Base-by-base conservation (phyloP, 2,113 vertebrate species). In the Ivindomyrus marchei region DNA sequence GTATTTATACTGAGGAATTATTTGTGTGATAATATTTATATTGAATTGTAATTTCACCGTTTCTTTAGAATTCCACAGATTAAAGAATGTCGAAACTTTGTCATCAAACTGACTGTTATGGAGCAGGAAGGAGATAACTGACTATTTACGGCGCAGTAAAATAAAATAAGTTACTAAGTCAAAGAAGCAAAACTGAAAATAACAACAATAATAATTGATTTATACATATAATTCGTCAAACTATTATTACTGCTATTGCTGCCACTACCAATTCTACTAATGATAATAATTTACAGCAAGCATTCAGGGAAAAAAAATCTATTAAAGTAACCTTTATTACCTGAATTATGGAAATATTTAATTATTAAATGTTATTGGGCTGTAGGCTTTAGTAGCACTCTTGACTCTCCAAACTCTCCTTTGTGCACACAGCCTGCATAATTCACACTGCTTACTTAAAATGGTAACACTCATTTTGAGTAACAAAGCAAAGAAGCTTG, bases 401-500 rank as follows among this genome's bases (percentile, higher is more conserved):
- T 94, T 90, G 91, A 95, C 94, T 94, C 94, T 94, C 93, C 90
- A 86, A 90, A 90, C 39, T 91, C 94, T 94, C 94, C 95, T 87
- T 95, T 94, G 94, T 95, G 93, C 96, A 96, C 95, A 96, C 93
- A 93, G 92, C 95, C 93, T 96, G 95, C 95, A 96, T 96, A 96
- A 96, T 96, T 96, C 95, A 95, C 95, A 94, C 93, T 95, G 93
- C 93, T 96, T 96, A 94, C 95, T 96, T 95, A 91, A 91, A 96
- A 95, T 95, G 94, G 94, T 91, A 92, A 93, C 93, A 93, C 92
- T 93, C 91, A 93, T 93, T 93, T 93, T 87, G 91, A 93, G 94
- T 92, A 94, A 95, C 96, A 95, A 90, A 95, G 95, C 96, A 96
- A 96, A 96, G 96, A 96, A 95, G 95, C 96, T 96, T 96, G 95